Percentiles rank a stretch among this genome's conserved stretches.
These are phyloP conservation scores for Palaemon carinicauda DNA, from an alignment of 1,140 invertebrate genomes.

Conservation along the genomic window DNA sequence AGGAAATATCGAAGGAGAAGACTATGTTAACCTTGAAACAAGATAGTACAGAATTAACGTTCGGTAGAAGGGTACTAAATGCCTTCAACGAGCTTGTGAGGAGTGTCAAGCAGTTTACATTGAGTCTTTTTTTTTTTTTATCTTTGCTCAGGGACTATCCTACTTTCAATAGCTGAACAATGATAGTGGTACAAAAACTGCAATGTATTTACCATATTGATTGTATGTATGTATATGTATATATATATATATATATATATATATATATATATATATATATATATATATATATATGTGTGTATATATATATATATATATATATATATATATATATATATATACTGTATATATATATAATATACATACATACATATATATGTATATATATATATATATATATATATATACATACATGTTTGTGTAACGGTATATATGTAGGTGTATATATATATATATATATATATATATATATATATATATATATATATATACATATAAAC, in stretches of 20 bases:
- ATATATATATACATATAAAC: background rate
- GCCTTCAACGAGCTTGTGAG: background rate
- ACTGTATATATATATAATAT: background rate
- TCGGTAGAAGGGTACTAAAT: too few relatives aligned
- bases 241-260: background rate
- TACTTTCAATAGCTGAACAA: too few relatives aligned
- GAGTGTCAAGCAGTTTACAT: too few relatives aligned
- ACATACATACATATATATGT: background rate
- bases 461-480: conserved; percentile 17
- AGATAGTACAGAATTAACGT: too few relatives aligned
- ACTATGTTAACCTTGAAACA: too few relatives aligned
- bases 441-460: conserved; percentile 18
- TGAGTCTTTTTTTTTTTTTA: too few relatives aligned
- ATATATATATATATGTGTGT: background rate
- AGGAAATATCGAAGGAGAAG: too few relatives aligned
- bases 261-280: background rate
- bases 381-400: conserved; percentile 24
- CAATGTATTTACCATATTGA: too few relatives aligned
- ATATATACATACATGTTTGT: conserved; percentile 4
- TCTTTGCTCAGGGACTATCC: too few relatives aligned
- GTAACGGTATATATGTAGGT: background rate
- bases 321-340: background rate
- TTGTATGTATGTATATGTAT: too few relatives aligned
- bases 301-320: background rate
- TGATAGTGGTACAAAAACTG: too few relatives aligned